Evolutionary conservation across 1,140 invertebrate species (phyloP).

Genomic region (Pygmarrhopalites habei): DNA sequence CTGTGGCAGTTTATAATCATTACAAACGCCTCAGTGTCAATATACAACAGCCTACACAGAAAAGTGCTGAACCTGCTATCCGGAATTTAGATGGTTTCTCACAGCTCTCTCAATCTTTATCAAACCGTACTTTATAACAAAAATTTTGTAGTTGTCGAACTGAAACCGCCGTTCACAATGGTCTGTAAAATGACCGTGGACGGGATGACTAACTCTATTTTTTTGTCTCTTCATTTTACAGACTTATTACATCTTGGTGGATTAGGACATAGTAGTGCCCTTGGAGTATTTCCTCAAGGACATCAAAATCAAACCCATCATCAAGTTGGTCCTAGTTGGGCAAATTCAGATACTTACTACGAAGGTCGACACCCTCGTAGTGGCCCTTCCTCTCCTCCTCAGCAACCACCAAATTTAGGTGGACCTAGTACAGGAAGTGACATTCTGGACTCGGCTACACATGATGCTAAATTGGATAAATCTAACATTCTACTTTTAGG

Average conservation of each 20-base stretch:
- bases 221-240: conserved; percentile 43
- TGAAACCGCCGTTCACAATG: too few relatives aligned
- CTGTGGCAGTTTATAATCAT: conserved; percentile 98
- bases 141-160: background rate
- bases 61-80: conserved; percentile 27
- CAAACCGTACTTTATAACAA: too few relatives aligned
- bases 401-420: background rate
- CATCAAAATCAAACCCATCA: conserved; percentile 31
- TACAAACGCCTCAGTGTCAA: conserved; percentile 97
- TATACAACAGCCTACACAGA: conserved; percentile 52
- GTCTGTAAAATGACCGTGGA: too few relatives aligned
- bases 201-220: too few relatives aligned
- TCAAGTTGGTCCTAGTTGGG: conserved; percentile 36
- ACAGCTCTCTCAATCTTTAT: conserved; percentile 34
- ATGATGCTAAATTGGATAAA: conserved; percentile 89
- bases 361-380: conserved; percentile 25
- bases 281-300: conserved; percentile 45
- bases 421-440: conserved; percentile 56
- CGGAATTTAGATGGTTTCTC: conserved; percentile 38
- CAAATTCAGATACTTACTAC: conserved; percentile 39
- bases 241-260: conserved; percentile 78
- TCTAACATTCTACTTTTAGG: conserved; percentile 95
- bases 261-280: conserved; percentile 56
- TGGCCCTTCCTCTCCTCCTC: conserved; percentile 8
- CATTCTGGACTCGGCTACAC: conserved; percentile 72